phyloP scores from a whole-genome alignment of 2,888 invertebrate genomes.

The Hirtodrosophila duncani region DNA sequence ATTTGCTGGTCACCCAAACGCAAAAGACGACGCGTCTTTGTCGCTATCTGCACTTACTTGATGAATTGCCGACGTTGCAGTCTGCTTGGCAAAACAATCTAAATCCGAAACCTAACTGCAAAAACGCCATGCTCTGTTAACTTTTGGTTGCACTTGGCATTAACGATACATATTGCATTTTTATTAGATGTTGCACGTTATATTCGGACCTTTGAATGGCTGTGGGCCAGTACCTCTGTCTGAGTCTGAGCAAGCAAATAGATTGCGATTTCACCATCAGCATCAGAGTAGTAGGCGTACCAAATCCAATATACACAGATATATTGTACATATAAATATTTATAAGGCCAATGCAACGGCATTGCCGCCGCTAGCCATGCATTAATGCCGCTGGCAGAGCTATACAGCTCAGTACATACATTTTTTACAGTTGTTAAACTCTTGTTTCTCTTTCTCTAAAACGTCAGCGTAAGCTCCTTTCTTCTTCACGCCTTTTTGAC shows the following conservation, averaged over 20 bases:
- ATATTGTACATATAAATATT: constrained; percentile 65
- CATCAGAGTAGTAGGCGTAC: constrained; percentile 12
- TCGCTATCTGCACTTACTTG: constrained; percentile 44
- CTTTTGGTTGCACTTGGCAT: constrained; percentile 43
- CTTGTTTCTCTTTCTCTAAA: constrained; percentile 17
- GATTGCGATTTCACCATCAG: constrained; percentile 53
- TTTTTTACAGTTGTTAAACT: constrained; percentile 56
- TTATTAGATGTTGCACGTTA: constrained; percentile 53
- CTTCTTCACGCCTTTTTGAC: constrained; percentile 57
- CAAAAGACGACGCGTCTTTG: constrained; percentile 19
- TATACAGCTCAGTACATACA: constrained; percentile 8
- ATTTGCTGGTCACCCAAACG: constrained; percentile 33
- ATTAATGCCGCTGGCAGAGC: not conserved
- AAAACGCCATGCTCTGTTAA: constrained; percentile 29
- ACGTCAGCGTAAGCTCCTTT: too few relatives aligned
- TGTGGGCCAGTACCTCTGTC: constrained; percentile 12
- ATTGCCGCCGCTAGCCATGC: constrained; percentile 11
- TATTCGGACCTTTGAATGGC: constrained; percentile 45
- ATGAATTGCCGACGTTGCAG: constrained; percentile 31
- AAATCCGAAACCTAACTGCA: constrained; percentile 39
- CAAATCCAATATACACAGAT: constrained; percentile 48
- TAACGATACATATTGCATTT: constrained; percentile 35
- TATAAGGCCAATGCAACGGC: constrained; percentile 37
- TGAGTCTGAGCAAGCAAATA: constrained; percentile 14
- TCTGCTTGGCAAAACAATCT: constrained; percentile 14